Conservation (phyloP, 2,888 invertebrate genomes). For the Nemotelus pantherinus region DNA sequence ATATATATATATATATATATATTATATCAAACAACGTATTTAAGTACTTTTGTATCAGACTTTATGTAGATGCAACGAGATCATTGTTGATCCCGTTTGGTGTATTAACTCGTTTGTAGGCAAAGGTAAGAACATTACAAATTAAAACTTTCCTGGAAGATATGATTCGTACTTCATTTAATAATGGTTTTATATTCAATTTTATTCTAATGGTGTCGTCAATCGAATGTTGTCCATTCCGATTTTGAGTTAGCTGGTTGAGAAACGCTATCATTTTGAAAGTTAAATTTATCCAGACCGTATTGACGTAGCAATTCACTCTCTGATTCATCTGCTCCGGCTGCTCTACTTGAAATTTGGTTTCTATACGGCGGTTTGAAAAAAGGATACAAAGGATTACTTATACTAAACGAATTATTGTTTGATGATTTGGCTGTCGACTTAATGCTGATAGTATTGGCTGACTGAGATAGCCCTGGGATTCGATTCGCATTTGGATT, state of each 20-base stretch:
- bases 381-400: conserved; percentile 66
- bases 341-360: conserved; percentile 28
- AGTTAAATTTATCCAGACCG: conserved; percentile 63
- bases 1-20: too few relatives aligned
- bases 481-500: conserved; percentile 65
- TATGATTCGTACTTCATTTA: too few relatives aligned
- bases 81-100: too few relatives aligned
- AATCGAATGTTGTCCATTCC: conserved; percentile 44
- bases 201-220: conserved; percentile 41
- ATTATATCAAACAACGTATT: too few relatives aligned
- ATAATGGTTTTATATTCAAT: too few relatives aligned
- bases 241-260: conserved; percentile 18
- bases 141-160: too few relatives aligned
- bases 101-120: too few relatives aligned
- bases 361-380: conserved; percentile 64
- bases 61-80: too few relatives aligned
- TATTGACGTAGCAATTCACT: conserved; percentile 63
- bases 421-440: too few relatives aligned
- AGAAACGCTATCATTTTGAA: conserved; percentile 53
- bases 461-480: conserved; percentile 53
- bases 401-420: background rate
- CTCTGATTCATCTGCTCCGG: conserved; percentile 59
- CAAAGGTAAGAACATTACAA: too few relatives aligned
- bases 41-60: too few relatives aligned
- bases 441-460: background rate